Evolutionary conservation across 2,113 vertebrate genomes (phyloP), one percentile per base, ranked within the genome.

Genomic region (Lampris megalopsis): DNA sequence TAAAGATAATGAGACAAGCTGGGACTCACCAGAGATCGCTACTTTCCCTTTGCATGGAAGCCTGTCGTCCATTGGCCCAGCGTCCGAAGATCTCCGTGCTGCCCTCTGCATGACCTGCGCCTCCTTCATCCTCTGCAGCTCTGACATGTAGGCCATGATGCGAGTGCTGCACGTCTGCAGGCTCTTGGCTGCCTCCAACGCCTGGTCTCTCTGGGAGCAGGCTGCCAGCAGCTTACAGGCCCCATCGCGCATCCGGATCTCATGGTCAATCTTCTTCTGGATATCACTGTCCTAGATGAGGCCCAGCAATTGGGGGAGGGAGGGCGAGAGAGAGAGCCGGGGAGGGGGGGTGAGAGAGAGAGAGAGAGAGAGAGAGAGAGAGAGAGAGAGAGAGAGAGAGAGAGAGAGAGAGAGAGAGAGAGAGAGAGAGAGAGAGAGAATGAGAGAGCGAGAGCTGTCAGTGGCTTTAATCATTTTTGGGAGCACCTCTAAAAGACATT

Each of bases 161-260:
- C 97, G 95, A 56, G 94, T 94, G 86, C 95, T 97, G 89, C 96
- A 97, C 36, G 97, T 95, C 77, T 96, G 93, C 67, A 98, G 94
- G 85, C 95, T 97, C 91, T 97, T 97, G 41, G 97, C 94, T 0
- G 95, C 97, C 86, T 97, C 97, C 85, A 98, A 87, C 0, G 97
- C 93, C 88, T 98, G 97, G 62, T 96, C 96, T 47, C 94, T 91
- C 87, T 97, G 97, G 1, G 96, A 96, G 73, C 97, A 97, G 5
- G 97, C 97, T 0, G 95, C 96, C 93, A 98, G 92, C 60, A 98
- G 92, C 90, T 97, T 97, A 82, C 96, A 96, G 24, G 97, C 95
- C 0, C 96, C 97, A 8, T 98, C 97, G 0, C 97, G 95, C 95
- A 98, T 96, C 37, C 97, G 94, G 90, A 98, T 96, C 94, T 98